Evolutionary conservation across 2,888 invertebrate species (phyloP).

Genomic region (Cosmopolites sordidus): DNA sequence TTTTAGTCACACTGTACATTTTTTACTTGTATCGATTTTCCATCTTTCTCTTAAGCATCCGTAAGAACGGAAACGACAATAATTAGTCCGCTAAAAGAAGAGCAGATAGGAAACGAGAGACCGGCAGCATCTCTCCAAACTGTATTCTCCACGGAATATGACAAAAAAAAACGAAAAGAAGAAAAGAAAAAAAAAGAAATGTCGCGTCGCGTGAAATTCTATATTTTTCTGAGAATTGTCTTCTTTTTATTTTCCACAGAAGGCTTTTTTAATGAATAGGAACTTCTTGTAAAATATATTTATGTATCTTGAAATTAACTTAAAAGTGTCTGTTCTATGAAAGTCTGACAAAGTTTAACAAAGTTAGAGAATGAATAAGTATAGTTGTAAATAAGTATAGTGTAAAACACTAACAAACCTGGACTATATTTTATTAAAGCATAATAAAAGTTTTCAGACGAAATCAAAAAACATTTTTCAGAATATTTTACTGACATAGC

Average conservation of each 20-base stretch:
- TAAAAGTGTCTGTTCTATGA: too few species aligned
- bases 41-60: not conserved
- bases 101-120: not conserved
- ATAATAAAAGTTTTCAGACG: too few species aligned
- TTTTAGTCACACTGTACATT: not conserved
- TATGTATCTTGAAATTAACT: not conserved
- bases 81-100: slow-evolving; percentile 1
- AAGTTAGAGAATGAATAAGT: too few species aligned
- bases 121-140: slow-evolving; percentile 2
- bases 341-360: too few species aligned
- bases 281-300: not conserved
- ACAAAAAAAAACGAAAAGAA: not conserved
- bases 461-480: too few species aligned
- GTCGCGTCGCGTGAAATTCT: slow-evolving; percentile 2
- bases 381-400: too few species aligned
- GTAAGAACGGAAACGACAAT: not conserved
- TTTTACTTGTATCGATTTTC: not conserved
- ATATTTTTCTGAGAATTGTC: slow-evolving; percentile 1
- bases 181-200: not conserved
- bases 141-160: not conserved
- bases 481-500: too few species aligned
- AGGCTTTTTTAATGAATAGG: not conserved
- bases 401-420: too few species aligned
- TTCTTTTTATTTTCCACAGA: not conserved
- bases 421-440: too few species aligned